Evolutionary conservation across 2,888 invertebrate genomes (phyloP).

Genomic region (Euproctis similis): DNA sequence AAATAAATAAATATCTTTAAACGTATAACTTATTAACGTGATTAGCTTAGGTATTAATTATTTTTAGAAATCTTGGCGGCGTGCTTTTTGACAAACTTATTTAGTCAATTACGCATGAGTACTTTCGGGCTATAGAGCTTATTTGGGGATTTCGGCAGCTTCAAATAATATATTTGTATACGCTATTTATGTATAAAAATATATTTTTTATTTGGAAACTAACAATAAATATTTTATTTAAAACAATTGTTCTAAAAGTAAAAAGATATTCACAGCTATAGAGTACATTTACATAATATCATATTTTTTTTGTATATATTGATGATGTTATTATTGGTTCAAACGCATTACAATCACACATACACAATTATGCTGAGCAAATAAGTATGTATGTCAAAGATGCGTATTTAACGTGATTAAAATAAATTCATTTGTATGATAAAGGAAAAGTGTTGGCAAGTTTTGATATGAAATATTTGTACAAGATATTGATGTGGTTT

Average conservation of each 20-base stretch:
- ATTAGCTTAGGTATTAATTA: constrained; percentile 42
- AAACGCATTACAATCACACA: background rate
- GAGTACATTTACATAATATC: no score
- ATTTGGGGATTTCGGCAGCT: constrained; percentile 17
- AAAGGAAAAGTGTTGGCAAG: constrained; percentile 36
- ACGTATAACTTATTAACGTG: constrained; percentile 55
- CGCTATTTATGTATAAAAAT: background rate
- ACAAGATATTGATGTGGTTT: constrained; percentile 31
- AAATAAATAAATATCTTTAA: constrained; percentile 36
- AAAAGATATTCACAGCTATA: no score
- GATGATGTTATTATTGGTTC: constrained; percentile 2
- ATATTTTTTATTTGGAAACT: background rate
- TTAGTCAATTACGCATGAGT: constrained; percentile 2
- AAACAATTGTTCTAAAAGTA: background rate
- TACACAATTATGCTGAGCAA: background rate
- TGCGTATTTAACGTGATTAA: constrained; percentile 15
- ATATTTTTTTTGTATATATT: background rate
- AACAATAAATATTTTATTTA: no score
- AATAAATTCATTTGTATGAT: constrained; percentile 32
- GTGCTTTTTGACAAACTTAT: constrained; percentile 41
- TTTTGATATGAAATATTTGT: constrained; percentile 59
- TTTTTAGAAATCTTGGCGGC: constrained; percentile 21
- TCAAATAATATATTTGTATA: background rate
- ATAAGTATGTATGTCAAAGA: constrained; percentile 21
- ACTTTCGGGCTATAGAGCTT: constrained; percentile 1